A percentile compares a stretch with the other conserved stretches of the same genome.
Conservation (phyloP, 2,113 vertebrate species). For the Bos indicus region DNA sequence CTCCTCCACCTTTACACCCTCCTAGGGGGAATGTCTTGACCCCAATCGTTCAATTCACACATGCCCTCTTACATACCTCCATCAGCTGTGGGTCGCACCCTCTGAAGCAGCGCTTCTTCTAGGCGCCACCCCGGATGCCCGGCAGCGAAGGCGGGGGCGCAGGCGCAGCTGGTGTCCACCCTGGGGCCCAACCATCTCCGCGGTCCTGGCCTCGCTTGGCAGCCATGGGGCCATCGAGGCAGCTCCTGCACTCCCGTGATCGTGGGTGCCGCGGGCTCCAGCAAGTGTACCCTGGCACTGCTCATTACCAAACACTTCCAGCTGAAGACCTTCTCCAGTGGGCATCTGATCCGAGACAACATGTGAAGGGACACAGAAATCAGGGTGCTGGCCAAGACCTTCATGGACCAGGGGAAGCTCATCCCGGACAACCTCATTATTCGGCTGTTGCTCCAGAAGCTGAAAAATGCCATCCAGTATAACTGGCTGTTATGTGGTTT, state of each 20-base stretch:
- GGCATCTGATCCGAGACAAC: slow-evolving; percentile 84
- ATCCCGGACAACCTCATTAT: slow-evolving; percentile 88
- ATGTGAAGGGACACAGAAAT: slow-evolving; percentile 85
- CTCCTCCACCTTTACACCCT: background rate
- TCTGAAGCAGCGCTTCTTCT: fast-evolving
- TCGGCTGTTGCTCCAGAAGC: slow-evolving; percentile 81
- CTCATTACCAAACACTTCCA: slow-evolving; percentile 83
- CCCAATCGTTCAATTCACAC: background rate
- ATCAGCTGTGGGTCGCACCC: fast-evolving
- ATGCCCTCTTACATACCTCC: background rate
- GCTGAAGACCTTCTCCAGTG: slow-evolving; percentile 86
- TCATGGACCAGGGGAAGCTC: slow-evolving; percentile 85
- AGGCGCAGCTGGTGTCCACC: fast-evolving
- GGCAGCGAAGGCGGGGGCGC: fast-evolving
- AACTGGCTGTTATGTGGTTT: slow-evolving; percentile 90
- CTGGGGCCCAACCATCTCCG: fast-evolving
- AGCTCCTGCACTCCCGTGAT: slow-evolving; percentile 83
- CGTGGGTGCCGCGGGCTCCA: slow-evolving; percentile 87
- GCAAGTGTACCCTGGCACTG: slow-evolving; percentile 84
- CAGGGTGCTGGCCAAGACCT: slow-evolving; percentile 86
- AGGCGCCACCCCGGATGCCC: fast-evolving
- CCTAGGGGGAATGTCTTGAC: background rate
- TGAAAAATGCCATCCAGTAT: slow-evolving; percentile 75
- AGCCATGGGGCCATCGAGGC: fast-evolving
- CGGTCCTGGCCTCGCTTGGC: fast-evolving